These are phyloP conservation scores for Drosophila willistoni DNA, from an alignment of 1,140 invertebrate genomes.

Conservation along the genomic window DNA sequence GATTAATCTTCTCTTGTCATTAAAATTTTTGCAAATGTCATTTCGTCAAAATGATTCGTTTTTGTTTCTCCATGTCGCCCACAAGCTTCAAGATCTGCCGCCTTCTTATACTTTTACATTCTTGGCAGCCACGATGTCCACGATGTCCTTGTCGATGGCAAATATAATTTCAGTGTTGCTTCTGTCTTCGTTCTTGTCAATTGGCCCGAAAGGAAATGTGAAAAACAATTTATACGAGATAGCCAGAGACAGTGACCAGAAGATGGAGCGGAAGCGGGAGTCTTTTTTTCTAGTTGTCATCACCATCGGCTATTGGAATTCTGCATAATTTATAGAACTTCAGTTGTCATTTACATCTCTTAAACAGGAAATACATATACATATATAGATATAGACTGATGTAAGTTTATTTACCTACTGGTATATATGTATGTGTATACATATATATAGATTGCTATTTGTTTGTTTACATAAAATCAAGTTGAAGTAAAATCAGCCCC, in stretches of 20 bases:
- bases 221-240: conserved; percentile 35
- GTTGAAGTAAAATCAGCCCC: conserved; percentile 18
- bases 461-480: conserved; percentile 29
- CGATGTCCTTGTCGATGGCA: conserved; percentile 2
- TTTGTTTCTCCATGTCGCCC: neutral
- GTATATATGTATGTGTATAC: neutral
- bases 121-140: neutral
- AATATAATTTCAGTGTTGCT: conserved; percentile 5
- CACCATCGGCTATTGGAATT: conserved; percentile 61
- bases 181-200: conserved; percentile 30
- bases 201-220: conserved; percentile 34
- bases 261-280: neutral
- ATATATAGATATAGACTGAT: neutral
- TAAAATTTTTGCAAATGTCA: conserved; percentile 76
- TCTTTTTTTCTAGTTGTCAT: conserved; percentile 19
- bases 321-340: conserved; percentile 71
- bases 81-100: too few species aligned
- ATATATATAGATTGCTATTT: neutral
- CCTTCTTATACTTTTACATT: neutral
- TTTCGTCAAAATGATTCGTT: conserved; percentile 58
- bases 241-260: neutral
- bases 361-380: conserved; percentile 35
- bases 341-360: conserved; percentile 69
- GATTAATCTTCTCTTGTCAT: conserved; percentile 72
- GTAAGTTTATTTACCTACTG: neutral